Percentiles rank a stretch among this genome's conserved stretches.
Evolutionary conservation across 1,140 invertebrate species (phyloP).

Genomic region (Aleiodes sp.): DNA sequence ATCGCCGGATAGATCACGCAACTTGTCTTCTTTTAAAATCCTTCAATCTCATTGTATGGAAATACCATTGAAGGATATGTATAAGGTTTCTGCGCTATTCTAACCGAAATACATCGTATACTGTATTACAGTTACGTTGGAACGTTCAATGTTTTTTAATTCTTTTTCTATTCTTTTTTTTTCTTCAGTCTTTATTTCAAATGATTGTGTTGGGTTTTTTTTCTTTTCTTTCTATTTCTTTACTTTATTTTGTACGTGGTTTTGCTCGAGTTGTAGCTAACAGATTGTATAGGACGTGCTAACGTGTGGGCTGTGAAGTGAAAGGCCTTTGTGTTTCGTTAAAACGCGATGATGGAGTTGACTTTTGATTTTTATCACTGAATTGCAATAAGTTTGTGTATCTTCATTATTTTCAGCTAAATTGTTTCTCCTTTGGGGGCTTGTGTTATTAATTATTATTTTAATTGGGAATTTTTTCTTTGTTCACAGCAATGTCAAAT

Average conservation of each 20-base stretch:
- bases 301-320: slow-evolving; percentile 46
- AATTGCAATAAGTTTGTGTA: not conserved
- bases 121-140: slow-evolving; percentile 4
- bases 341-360: slow-evolving; percentile 33
- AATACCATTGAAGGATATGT: slow-evolving; percentile 7
- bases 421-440: not conserved
- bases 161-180: not conserved
- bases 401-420: slow-evolving; percentile 4
- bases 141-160: slow-evolving; percentile 13
- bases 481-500: slow-evolving; percentile 66
- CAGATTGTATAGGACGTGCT: slow-evolving; percentile 21
- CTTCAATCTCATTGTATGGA: slow-evolving; percentile 29
- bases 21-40: slow-evolving; percentile 27
- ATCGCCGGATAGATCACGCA: slow-evolving; percentile 40
- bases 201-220: not conserved
- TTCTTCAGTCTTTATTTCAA: too few species aligned
- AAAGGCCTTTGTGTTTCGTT: slow-evolving; percentile 52
- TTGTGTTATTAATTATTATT: not conserved
- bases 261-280: not conserved
- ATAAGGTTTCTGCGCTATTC: not conserved
- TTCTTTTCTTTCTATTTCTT: too few species aligned
- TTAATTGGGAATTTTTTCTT: too few species aligned
- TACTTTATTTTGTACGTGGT: not conserved
- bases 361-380: slow-evolving; percentile 11
- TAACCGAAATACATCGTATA: not conserved